Conservation (phyloP, 2,113 vertebrate species). For the Xyliphius kryptos region DNA sequence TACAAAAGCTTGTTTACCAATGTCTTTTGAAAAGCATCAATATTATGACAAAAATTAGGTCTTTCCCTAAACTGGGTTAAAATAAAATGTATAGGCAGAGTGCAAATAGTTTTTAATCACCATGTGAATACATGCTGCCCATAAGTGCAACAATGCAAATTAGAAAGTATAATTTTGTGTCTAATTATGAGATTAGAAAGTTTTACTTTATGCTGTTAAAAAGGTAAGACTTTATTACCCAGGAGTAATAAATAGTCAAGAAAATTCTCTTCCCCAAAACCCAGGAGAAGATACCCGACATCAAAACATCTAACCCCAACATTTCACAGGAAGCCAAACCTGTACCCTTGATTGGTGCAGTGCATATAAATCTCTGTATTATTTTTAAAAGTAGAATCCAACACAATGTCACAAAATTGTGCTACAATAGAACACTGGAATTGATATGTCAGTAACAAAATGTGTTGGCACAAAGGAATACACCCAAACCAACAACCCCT, state of each 20-base stretch:
- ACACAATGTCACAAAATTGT: constrained; percentile 36
- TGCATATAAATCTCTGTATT: constrained; percentile 32
- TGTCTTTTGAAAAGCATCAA: too few species aligned
- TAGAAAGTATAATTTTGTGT: too few species aligned
- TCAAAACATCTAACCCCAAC: constrained; percentile 23
- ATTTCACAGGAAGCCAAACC: constrained; percentile 29
- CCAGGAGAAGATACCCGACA: constrained; percentile 23
- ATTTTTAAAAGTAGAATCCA: constrained; percentile 20
- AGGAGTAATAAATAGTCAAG: too few species aligned
- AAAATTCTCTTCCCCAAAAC: constrained; percentile 13
- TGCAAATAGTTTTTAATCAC: too few species aligned
- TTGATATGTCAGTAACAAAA: constrained; percentile 41
- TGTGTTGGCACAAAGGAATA: constrained; percentile 43
- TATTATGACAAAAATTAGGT: too few species aligned
- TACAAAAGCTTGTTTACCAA: too few species aligned
- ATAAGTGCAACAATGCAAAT: too few species aligned
- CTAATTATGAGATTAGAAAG: background rate
- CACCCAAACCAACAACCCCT: constrained; percentile 35
- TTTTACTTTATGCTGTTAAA: constrained; percentile 8
- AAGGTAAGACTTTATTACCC: too few species aligned
- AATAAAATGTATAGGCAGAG: too few species aligned
- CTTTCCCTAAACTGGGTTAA: too few species aligned
- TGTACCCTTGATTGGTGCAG: constrained; percentile 23
- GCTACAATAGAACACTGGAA: constrained; percentile 39
- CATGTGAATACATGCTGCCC: background rate